phyloP scores from a whole-genome alignment of 2,797 vertebrate genomes.

The Anisognathus igniventris region DNA sequence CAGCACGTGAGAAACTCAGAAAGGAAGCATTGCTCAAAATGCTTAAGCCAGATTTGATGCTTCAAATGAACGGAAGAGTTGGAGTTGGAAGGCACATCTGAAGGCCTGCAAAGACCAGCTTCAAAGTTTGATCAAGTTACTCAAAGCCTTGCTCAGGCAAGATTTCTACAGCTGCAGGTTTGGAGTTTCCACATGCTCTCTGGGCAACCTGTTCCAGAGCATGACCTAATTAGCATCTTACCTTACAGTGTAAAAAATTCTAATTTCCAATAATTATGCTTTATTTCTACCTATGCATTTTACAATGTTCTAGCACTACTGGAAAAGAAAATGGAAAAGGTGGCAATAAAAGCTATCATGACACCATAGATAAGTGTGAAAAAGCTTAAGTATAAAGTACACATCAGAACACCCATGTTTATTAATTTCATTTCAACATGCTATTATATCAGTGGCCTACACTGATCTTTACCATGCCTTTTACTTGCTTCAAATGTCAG shows the following conservation, averaged over 20 bases:
- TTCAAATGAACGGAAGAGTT: constrained; percentile 62
- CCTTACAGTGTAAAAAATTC: neutral
- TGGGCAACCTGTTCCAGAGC: neutral
- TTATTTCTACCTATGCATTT: neutral
- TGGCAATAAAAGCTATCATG: neutral
- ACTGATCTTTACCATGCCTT: neutral
- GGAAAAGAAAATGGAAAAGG: neutral
- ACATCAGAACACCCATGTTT: neutral
- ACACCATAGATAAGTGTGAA: neutral
- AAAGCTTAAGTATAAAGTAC: neutral
- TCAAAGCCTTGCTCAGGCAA: neutral
- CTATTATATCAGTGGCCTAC: neutral
- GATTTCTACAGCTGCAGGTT: neutral
- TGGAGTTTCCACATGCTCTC: neutral
- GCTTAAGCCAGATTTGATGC: constrained; percentile 77
- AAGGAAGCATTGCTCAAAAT: constrained; percentile 74
- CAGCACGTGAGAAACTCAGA: constrained; percentile 67
- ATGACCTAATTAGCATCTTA: constrained; percentile 63
- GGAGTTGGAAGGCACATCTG: constrained; percentile 43
- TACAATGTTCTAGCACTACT: neutral
- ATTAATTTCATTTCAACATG: neutral
- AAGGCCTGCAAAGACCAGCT: neutral
- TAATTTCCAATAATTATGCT: neutral
- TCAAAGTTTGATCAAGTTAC: neutral
- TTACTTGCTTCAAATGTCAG: neutral